Evolutionary conservation across 2,888 invertebrate species (phyloP).

Genomic region (Amphipoea lucens): DNA sequence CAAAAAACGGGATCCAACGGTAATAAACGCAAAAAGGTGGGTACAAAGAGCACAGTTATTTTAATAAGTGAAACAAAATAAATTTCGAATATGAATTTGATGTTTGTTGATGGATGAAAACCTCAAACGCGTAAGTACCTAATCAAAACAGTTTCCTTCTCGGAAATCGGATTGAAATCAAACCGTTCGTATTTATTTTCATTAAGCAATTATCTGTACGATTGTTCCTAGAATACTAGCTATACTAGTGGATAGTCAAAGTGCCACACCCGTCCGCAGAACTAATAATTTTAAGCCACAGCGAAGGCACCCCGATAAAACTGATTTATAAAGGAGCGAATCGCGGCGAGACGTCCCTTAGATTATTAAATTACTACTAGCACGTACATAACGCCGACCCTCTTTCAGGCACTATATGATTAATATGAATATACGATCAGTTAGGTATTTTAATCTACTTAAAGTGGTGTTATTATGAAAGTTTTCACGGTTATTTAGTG

Average conservation of each 20-base stretch:
- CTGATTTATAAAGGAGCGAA: conserved; percentile 82
- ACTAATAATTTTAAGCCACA: conserved; percentile 80
- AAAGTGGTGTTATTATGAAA: conserved; percentile 85
- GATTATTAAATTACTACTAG: conserved; percentile 83
- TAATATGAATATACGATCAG: conserved; percentile 82
- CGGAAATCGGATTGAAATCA: background rate
- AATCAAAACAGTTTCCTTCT: conserved; percentile 10
- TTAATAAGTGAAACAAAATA: conserved; percentile 9
- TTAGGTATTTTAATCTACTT: conserved; percentile 84
- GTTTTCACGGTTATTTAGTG: conserved; percentile 84
- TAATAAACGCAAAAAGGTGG: background rate
- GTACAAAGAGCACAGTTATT: background rate
- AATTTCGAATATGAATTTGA: background rate
- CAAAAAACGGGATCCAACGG: too few species aligned
- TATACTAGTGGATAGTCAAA: conserved; percentile 55
- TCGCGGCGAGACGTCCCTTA: conserved; percentile 79
- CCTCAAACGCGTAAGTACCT: conserved; percentile 14
- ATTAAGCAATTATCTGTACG: conserved; percentile 6
- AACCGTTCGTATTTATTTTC: background rate
- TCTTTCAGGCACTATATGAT: conserved; percentile 78
- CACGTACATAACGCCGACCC: conserved; percentile 74
- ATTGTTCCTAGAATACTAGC: conserved; percentile 4
- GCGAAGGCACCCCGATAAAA: conserved; percentile 80
- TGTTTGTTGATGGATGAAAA: conserved; percentile 9
- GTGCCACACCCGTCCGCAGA: conserved; percentile 69